Evolutionary conservation across 2,797 vertebrate species (phyloP), one percentile per base, ranked within the genome.

Genomic region (Cirrhinus mrigala): DNA sequence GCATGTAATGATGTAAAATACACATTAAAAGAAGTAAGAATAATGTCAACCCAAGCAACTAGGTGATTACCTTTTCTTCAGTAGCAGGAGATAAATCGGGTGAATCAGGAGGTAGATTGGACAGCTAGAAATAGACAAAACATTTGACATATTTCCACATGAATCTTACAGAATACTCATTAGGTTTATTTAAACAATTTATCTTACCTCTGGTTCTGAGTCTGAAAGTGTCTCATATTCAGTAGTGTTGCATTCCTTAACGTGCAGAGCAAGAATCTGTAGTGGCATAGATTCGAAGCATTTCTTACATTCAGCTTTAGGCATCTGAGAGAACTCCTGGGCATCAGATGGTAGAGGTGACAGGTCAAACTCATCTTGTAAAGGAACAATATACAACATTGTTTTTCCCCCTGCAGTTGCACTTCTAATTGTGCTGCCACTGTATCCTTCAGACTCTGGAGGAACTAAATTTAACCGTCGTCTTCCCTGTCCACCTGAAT

Each of bases 251-350:
- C 73, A 27, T 78, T 33, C 27, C 16, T 18, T 52, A 4, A 60
- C 2, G 1, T 60, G 75, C 75, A 78, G 33, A 52, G 20, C 52
- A 77, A 37, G 52, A 58, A 40, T 58, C 75, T 77, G 29, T 33
- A 58, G 75, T 77, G 75, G 75, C 52, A 78, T 78, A 22, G 33
- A 56, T 60, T 24, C 16, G 12, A 3, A 60, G 22, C 74, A 76
- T 37, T 76, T 75, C 48, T 75, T 52, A 8, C 73, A 20, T 44
- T 44, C 68, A 20, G 68, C 68, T 44, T 70, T 54, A 27, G 48
- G 73, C 73, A 54, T 76, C 15, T 50, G 48, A 33, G 50, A 76
- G 24, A 76, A 54, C 24, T 76, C 73, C 27, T 5, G 24, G n/a
- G 73, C 73, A 54, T 75, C 27, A 52, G 48, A 52, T 27, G 48